phyloP scores from a whole-genome alignment of 2,113 vertebrate species.

The Marmota flaviventris region DNA sequence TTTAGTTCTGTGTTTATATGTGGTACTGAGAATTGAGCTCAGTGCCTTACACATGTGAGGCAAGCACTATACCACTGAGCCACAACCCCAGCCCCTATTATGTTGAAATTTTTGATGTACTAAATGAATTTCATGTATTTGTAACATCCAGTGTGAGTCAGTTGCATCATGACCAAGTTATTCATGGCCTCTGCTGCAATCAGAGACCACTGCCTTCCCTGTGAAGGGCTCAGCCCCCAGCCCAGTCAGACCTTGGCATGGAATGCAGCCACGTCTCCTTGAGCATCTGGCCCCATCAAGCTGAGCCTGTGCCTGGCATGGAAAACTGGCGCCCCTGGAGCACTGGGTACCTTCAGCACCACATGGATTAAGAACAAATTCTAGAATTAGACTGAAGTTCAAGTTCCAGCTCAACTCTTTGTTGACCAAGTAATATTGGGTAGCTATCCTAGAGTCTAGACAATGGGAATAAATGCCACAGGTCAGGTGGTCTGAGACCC shows the following conservation, averaged over 20 bases:
- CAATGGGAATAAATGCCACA: background rate
- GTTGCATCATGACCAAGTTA: background rate
- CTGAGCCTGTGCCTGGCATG: background rate
- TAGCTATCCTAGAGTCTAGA: background rate
- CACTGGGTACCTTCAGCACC: background rate
- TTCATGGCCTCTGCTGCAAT: background rate
- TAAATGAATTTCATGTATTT: background rate
- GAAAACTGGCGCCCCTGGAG: background rate
- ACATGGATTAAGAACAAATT: background rate
- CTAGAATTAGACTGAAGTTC: background rate
- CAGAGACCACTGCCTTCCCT: background rate
- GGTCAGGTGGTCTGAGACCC: background rate
- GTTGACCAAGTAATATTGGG: background rate
- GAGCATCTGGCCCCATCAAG: background rate
- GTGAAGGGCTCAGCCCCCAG: background rate
- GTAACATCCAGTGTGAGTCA: background rate
- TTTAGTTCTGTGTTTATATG: no score
- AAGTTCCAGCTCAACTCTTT: background rate
- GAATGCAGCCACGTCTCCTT: accelerated
- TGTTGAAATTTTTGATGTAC: background rate
- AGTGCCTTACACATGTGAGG: no score
- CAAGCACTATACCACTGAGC: no score
- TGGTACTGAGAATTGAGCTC: no score
- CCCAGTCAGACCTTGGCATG: background rate
- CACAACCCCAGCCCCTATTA: no score